Percentiles rank a stretch among this genome's conserved stretches.
Evolutionary conservation across 2,113 vertebrate species (phyloP).

Genomic region (Pardalotus punctatus): DNA sequence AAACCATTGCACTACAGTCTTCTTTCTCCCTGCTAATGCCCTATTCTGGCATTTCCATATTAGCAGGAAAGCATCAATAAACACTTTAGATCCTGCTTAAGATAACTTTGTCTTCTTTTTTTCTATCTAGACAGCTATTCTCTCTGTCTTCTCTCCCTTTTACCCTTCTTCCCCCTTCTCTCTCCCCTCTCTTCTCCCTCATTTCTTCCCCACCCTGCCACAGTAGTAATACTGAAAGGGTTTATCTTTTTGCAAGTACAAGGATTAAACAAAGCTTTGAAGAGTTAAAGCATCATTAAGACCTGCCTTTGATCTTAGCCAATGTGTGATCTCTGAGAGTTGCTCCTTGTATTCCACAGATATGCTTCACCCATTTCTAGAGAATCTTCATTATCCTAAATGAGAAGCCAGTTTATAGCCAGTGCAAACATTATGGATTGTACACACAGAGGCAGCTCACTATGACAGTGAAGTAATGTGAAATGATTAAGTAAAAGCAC

Average conservation of each 20-base stretch:
- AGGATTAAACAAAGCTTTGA: constrained; percentile 19
- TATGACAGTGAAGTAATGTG: background rate
- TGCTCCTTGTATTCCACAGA: background rate
- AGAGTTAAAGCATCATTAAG: background rate
- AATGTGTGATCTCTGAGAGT: background rate
- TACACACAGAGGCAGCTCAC: background rate
- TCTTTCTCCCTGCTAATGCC: background rate
- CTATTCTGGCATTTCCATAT: background rate
- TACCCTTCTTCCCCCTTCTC: background rate
- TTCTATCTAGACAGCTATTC: background rate
- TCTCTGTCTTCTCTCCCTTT: background rate
- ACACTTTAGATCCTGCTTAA: background rate
- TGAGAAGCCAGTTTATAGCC: background rate
- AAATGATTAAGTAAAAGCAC: background rate
- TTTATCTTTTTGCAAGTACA: background rate
- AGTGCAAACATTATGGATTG: background rate
- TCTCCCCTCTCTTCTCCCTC: background rate
- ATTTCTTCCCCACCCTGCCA: background rate
- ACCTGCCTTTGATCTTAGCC: background rate
- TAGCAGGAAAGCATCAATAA: background rate
- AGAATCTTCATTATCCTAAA: background rate
- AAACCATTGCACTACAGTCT: background rate
- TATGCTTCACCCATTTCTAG: background rate
- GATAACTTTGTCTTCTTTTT: background rate
- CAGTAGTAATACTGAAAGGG: background rate